Conservation (phyloP, 2,797 vertebrate genomes). For the Holocentrus rufus region DNA sequence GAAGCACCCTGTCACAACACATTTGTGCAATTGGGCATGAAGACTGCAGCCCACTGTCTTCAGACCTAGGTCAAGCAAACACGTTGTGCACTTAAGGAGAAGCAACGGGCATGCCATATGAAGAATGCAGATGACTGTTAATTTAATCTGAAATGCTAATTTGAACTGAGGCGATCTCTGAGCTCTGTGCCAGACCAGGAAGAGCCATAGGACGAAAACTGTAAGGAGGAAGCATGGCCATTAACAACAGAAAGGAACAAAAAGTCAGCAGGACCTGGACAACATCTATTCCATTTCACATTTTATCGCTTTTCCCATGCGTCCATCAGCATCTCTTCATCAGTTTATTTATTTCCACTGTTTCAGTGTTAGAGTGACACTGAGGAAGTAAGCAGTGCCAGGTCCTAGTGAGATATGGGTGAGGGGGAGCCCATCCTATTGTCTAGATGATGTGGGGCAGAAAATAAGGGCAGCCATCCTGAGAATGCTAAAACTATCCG, state of each 20-base stretch:
- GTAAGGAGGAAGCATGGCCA: neutral
- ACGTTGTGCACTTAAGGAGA: conserved; percentile 10
- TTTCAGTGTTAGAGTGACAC: conserved; percentile 25
- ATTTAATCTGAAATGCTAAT: conserved; percentile 8
- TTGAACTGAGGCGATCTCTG: neutral
- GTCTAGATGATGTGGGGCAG: conserved; percentile 81
- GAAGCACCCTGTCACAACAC: conserved; percentile 65
- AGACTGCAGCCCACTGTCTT: conserved; percentile 53
- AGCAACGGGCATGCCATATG: conserved; percentile 2
- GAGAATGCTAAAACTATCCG: conserved; percentile 65
- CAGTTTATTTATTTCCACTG: neutral
- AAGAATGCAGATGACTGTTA: neutral
- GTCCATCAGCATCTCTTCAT: neutral
- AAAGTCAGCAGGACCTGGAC: too few relatives aligned
- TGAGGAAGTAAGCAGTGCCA: conserved; percentile 13
- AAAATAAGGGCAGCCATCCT: conserved; percentile 80
- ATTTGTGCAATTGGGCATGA: conserved; percentile 64
- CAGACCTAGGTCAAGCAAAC: conserved; percentile 59
- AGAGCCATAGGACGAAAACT: neutral
- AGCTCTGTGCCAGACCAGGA: neutral
- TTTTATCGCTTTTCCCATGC: neutral
- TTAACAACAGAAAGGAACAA: neutral
- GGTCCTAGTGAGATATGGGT: conserved; percentile 28
- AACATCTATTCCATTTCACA: neutral
- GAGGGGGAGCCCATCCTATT: conserved; percentile 73